Evolutionary conservation across 2,888 invertebrate genomes (phyloP), one percentile per base, ranked within the genome.

Genomic region (Uloborus plumipes): DNA sequence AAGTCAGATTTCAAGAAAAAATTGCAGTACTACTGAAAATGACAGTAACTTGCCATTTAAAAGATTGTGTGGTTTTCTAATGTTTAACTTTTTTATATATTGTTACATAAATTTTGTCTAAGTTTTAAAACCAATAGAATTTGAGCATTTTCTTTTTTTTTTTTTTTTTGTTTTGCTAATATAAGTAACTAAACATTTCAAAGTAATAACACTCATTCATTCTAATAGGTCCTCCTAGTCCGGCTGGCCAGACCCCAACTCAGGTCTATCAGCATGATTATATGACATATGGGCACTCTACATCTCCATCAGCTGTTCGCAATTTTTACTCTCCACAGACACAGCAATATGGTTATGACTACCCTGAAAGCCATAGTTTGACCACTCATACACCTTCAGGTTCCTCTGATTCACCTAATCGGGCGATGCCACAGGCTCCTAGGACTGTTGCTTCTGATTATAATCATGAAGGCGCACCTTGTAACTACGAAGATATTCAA

Each of bases 401-500:
- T 49, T 69, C 81, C 53, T 83, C 84, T 14, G 85, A 85, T 26
- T 85, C 85, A 47, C 85, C 85, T 16, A 81, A 84, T 61, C 69
- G 85, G 72, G 85, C 85, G 7, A 83, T 86, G 84, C 85, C 85
- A 62, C 86, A 87, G 85, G 86, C 86, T 75, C 86, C 86, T 72
- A 87, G 86, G 18, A 26, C 64, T 66, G 75, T 74, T 20, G 66
- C 59, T 16, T 20, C 66, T 2, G 70, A 76, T 14, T 76, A 80
- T 74, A 77, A 71, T 58, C 91, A 87, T 90, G 9, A 39, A 4
- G 26, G 26, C 4, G 26, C 2, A 9, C 90, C 90, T 77, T 90
- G 93, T 86, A 92, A 93, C 75, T 93, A 93, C 88, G 93, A 93
- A 88, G 93, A 93, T 88, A 90, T 93, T 87, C 92, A 91, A 86